These are phyloP conservation scores for Dallia pectoralis DNA, from an alignment of 2,797 vertebrate species.

Conservation along the genomic window DNA sequence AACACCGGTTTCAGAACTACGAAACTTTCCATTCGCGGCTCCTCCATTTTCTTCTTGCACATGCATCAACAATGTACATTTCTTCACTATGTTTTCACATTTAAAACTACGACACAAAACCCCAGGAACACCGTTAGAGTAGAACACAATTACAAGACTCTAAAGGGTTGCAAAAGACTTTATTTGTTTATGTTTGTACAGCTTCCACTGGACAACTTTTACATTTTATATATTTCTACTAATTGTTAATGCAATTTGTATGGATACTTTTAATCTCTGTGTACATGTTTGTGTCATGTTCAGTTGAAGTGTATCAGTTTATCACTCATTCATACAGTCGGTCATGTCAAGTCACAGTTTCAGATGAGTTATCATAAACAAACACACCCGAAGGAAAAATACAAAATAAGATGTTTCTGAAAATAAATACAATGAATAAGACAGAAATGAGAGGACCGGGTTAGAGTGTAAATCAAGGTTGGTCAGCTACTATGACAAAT, in stretches of 20 bases:
- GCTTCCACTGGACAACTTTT: constrained; percentile 81
- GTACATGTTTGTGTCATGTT: constrained; percentile 80
- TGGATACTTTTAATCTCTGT: constrained; percentile 65
- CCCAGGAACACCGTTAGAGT: not conserved
- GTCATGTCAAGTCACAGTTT: constrained; percentile 82
- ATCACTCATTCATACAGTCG: constrained; percentile 84
- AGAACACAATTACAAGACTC: constrained; percentile 3
- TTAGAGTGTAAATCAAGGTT: constrained; percentile 58
- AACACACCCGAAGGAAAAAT: constrained; percentile 31
- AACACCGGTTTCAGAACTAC: not conserved
- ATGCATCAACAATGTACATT: not conserved
- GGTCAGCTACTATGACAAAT: constrained; percentile 68
- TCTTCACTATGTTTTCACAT: not conserved
- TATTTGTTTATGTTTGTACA: constrained; percentile 73
- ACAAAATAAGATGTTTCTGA: constrained; percentile 62
- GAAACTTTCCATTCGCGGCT: not conserved
- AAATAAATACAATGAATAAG: constrained; percentile 76
- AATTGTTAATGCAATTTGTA: constrained; percentile 67
- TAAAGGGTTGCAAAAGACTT: constrained; percentile 63
- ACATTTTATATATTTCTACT: constrained; percentile 71
- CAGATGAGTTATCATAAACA: constrained; percentile 71
- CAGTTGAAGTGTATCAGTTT: constrained; percentile 77
- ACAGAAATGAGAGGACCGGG: constrained; percentile 68
- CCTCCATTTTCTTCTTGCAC: not conserved
- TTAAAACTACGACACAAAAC: not conserved